Base-by-base conservation (phyloP, 2,888 invertebrate species). In the Sphinx pinastri region DNA sequence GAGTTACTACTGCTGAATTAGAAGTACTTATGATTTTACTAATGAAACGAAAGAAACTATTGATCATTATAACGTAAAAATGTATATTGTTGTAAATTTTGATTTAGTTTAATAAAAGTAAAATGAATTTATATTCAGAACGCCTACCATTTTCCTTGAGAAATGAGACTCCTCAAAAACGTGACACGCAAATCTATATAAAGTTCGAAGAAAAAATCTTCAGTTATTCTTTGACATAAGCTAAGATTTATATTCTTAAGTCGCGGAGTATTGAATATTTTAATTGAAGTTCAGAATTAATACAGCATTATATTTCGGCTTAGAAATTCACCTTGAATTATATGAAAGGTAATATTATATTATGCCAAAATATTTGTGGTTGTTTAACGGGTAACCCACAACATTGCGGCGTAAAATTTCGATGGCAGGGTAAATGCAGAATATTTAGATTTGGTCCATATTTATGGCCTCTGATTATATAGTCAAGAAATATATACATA, bases 321-420 rank as follows among this genome's bases (percentile, higher is more conserved):
- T 11, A 31, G 2, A 60, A 63, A 19, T 25, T 63, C 13, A 49
- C 49, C 13, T 13, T 49, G 49, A 19, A 63, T 47, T 11, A 10
- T 47, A 63, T 49, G 13, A 7, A 49, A 49, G 63, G 63, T 47
- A 16, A 49, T 38, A 5, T 47, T 54, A 54, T 54, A 63, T 63
- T 49, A 19, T 49, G 63, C 47, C 13, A 63, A 63, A 63, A 49
- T 63, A 63, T 49, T 63, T 63, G 63, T 49, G 63, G 63, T 63
- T 63, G 12, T 49, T 19, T 63, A 63, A 63, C 63, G 49, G 63
- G 63, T 19, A 63, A 63, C 6, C 63, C 63, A 19, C 63, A 63
- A 47, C 19, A 5, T 63, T 63, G 63, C 12, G 63, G 63, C 19
- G 13, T 11, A 19, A 12, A 63, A 49, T 63, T 63, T 63, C 63